Conservation (phyloP, 2,888 invertebrate genomes). For the Lobophora halterata region DNA sequence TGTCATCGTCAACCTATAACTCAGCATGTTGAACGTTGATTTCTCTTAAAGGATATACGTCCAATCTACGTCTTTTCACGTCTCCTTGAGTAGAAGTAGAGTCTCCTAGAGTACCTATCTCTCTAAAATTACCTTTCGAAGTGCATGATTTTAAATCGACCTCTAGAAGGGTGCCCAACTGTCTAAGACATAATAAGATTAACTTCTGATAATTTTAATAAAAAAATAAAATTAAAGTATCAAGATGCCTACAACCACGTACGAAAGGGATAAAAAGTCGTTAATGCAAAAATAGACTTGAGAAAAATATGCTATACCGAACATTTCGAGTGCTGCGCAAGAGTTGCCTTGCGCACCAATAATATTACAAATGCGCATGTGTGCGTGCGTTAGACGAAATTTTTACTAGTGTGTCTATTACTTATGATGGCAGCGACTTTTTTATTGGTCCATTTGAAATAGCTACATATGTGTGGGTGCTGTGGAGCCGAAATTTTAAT, state of each 20-base stretch:
- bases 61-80: too few species aligned
- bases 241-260: conserved; percentile 43
- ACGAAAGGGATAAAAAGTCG: conserved; percentile 66
- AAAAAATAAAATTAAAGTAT: conserved; percentile 48
- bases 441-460: conserved; percentile 27
- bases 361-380: conserved; percentile 35
- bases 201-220: background rate
- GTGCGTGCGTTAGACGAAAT: conserved; percentile 42
- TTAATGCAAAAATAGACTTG: conserved; percentile 72
- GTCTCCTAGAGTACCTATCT: too few species aligned
- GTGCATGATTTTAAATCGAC: too few species aligned
- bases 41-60: too few species aligned
- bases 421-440: conserved; percentile 23
- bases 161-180: too few species aligned
- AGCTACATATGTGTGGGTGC: conserved; percentile 11
- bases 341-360: conserved; percentile 48
- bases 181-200: too few species aligned
- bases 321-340: conserved; percentile 48
- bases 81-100: too few species aligned
- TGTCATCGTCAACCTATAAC: too few species aligned
- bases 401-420: conserved; percentile 37
- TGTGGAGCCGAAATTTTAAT: conserved; percentile 8
- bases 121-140: too few species aligned
- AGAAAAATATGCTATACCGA: conserved; percentile 68
- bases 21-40: too few species aligned